These are phyloP conservation scores for Elachura formosa DNA, from an alignment of 2,113 vertebrate genomes.

Conservation along the genomic window DNA sequence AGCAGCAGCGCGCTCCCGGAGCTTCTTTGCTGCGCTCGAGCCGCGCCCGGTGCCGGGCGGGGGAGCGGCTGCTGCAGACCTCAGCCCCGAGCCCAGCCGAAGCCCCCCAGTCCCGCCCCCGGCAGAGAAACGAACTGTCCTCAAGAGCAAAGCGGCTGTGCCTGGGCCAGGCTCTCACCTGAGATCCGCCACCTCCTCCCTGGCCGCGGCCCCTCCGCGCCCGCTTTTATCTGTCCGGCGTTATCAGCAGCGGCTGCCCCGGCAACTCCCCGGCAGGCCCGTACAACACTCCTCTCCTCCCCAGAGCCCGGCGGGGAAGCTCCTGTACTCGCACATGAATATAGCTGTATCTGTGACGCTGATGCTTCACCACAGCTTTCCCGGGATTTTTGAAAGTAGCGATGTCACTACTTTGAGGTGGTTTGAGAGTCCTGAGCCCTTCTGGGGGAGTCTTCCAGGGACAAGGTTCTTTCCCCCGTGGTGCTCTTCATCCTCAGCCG, in stretches of 20 bases:
- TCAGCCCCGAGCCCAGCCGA: background rate
- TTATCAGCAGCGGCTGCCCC: background rate
- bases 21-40: background rate
- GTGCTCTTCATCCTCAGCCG: background rate
- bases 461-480: background rate
- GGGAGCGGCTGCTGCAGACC: background rate
- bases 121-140: background rate
- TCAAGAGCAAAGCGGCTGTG: fast-evolving
- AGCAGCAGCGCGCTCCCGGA: background rate
- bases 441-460: background rate
- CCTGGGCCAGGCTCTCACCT: background rate
- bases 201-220: fast-evolving
- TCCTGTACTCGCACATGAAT: fast-evolving
- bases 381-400: background rate
- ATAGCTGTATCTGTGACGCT: too few species aligned
- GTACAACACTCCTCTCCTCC: fast-evolving
- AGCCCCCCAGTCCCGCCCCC: fast-evolving
- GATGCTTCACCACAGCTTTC: too few species aligned
- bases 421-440: background rate
- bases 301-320: too few species aligned
- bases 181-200: background rate
- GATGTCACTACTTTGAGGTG: background rate
- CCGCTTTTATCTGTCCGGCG: background rate
- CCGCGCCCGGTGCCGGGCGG: background rate
- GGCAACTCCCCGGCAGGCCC: background rate